A percentile compares a stretch with the other conserved stretches of the same genome.
These are phyloP conservation scores for Brachyhypopomus gauderio DNA, from an alignment of 2,113 vertebrate species.

Conservation along the genomic window DNA sequence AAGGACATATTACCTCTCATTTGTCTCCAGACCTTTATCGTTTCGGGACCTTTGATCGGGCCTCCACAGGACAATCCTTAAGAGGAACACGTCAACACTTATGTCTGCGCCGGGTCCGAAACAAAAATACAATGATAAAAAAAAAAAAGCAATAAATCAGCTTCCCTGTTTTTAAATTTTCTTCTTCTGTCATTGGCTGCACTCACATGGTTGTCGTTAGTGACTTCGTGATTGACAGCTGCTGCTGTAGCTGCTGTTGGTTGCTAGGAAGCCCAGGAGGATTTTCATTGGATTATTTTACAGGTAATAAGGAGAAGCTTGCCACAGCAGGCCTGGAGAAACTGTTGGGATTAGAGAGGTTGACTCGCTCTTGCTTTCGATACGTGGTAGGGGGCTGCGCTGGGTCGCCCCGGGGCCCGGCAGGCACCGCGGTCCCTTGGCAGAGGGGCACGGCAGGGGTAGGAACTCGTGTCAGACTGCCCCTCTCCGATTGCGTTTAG, in stretches of 20 bases:
- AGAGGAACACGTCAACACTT: not conserved
- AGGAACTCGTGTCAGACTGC: not conserved
- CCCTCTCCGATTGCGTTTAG: conserved; percentile 21
- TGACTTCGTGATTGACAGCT: conserved; percentile 72
- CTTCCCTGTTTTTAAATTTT: not conserved
- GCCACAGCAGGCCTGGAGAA: conserved; percentile 66
- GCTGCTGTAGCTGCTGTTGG: conserved; percentile 72
- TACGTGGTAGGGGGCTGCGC: conserved; percentile 17
- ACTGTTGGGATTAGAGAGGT: conserved; percentile 68
- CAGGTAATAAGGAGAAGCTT: conserved; percentile 71
- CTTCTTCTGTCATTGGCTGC: not conserved
- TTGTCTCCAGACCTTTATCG: conserved; percentile 37
- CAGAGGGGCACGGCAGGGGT: conserved; percentile 11
- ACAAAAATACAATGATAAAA: conserved; percentile 27
- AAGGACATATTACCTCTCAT: conserved; percentile 55
- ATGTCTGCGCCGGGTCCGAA: not conserved
- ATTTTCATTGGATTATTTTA: conserved; percentile 74
- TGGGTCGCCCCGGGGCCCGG: conserved; percentile 1
- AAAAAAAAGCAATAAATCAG: not conserved
- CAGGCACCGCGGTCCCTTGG: conserved; percentile 13
- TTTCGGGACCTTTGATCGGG: conserved; percentile 26
- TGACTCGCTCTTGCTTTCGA: conserved; percentile 51
- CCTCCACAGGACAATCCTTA: conserved; percentile 20
- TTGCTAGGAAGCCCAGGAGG: conserved; percentile 63
- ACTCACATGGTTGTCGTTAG: conserved; percentile 74